These are phyloP conservation scores for Helogale parvula DNA, from an alignment of 2,113 vertebrate genomes.

Conservation along the genomic window DNA sequence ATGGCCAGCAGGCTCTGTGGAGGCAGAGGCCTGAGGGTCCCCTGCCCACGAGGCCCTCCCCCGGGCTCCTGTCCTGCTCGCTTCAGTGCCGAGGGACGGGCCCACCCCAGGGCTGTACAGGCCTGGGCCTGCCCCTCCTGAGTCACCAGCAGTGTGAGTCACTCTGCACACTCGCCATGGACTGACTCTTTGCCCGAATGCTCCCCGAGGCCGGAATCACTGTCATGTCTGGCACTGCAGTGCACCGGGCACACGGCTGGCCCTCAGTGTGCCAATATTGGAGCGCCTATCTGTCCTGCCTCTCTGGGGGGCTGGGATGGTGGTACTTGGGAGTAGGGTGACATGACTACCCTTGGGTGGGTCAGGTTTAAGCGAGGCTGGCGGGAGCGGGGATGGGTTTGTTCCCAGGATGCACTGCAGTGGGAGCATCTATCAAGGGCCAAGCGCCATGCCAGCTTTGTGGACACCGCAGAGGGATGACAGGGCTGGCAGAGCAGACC, in stretches of 20 bases:
- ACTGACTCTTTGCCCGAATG: too few species aligned
- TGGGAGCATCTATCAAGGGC: not conserved
- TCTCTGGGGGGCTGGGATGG: accelerated
- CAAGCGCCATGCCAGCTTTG: not conserved
- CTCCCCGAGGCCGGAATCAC: not conserved
- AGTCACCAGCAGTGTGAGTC: not conserved
- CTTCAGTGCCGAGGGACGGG: not conserved
- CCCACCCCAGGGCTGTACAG: not conserved
- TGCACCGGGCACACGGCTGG: not conserved
- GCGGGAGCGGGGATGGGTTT: not conserved
- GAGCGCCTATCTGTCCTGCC: not conserved
- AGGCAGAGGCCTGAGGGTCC: not conserved
- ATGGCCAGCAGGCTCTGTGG: conserved; percentile 91
- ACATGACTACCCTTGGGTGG: not conserved
- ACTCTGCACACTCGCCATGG: too few species aligned
- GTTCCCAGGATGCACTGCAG: not conserved
- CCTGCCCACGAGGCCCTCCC: not conserved
- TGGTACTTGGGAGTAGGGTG: not conserved
- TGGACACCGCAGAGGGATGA: accelerated
- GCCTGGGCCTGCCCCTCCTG: not conserved
- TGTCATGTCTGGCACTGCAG: accelerated
- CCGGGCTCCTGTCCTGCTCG: not conserved
- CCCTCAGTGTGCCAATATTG: accelerated
- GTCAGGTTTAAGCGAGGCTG: not conserved
- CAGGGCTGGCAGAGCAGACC: accelerated